Conservation (phyloP, 53 echinoderm and acorn worm species). For the Arbacia lixula region DNA sequence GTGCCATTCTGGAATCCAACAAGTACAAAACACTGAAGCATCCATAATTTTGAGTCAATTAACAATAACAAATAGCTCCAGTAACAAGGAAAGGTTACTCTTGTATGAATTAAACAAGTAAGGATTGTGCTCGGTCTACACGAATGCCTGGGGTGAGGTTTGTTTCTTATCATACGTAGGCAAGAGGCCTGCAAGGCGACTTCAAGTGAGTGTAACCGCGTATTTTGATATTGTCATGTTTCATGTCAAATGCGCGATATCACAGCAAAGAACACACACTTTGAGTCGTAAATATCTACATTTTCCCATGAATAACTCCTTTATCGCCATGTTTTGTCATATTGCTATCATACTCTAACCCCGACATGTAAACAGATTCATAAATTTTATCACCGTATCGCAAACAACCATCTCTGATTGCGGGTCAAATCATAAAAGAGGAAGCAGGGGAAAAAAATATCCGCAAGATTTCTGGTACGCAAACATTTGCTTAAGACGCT, state of each 20-base stretch:
- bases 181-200: no score
- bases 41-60: no score
- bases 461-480: constrained; percentile 13
- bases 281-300: constrained; percentile 41
- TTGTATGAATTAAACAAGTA: no score
- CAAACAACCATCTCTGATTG: neutral
- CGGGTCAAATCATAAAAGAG: neutral
- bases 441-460: neutral
- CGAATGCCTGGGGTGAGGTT: no score
- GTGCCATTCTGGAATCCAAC: no score
- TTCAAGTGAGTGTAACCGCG: no score
- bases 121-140: no score
- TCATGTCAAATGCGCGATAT: constrained; percentile 18
- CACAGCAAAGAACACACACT: constrained; percentile 18
- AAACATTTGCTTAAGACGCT: constrained; percentile 20
- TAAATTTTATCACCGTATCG: constrained; percentile 21
- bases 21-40: no score
- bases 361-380: constrained; percentile 13
- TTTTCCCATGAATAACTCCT: neutral
- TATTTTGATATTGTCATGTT: constrained; percentile 4
- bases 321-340: constrained; percentile 44
- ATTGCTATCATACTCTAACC: constrained; percentile 40
- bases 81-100: no score
- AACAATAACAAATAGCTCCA: no score
- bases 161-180: no score